phyloP scores from a whole-genome alignment of 2,888 invertebrate species.

The Thereva unica region DNA sequence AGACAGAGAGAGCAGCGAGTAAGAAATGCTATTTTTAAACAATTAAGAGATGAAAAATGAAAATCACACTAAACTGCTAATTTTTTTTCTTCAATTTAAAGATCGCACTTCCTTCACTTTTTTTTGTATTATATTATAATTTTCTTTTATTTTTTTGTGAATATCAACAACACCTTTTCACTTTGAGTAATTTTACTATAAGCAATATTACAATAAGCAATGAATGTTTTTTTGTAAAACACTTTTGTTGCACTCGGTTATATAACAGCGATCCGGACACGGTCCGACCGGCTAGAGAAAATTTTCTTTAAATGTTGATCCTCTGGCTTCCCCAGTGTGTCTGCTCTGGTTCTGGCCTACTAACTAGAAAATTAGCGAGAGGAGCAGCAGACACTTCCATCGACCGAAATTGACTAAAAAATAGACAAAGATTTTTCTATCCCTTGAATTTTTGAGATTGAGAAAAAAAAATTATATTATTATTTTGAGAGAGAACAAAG shows the following conservation, averaged over 20 bases:
- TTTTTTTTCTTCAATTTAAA: too few species aligned
- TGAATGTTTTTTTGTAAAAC: neutral
- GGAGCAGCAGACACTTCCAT: constrained; percentile 37
- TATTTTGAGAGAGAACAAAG: too few species aligned
- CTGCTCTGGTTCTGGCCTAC: constrained; percentile 5
- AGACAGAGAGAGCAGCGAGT: constrained; percentile 11
- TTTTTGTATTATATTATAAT: too few species aligned
- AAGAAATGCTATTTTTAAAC: constrained; percentile 23
- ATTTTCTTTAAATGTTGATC: constrained; percentile 24
- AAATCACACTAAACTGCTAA: constrained; percentile 10
- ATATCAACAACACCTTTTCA: neutral
- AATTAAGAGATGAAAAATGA: constrained; percentile 15
- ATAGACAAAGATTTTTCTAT: neutral
- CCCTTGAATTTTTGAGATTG: too few species aligned
- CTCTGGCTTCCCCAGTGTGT: constrained; percentile 17
- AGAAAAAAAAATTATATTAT: too few species aligned
- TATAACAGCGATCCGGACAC: constrained; percentile 7
- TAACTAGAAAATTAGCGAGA: constrained; percentile 15
- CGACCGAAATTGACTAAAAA: constrained; percentile 39
- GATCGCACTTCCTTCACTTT: too few species aligned
- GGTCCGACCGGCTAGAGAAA: constrained; percentile 25
- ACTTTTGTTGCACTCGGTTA: constrained; percentile 10
- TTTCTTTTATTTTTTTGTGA: too few species aligned
- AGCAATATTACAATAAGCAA: neutral
- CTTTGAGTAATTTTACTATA: constrained; percentile 3